Evolutionary conservation across 2,888 invertebrate species (phyloP).

Genomic region (Morinoia aosen): DNA sequence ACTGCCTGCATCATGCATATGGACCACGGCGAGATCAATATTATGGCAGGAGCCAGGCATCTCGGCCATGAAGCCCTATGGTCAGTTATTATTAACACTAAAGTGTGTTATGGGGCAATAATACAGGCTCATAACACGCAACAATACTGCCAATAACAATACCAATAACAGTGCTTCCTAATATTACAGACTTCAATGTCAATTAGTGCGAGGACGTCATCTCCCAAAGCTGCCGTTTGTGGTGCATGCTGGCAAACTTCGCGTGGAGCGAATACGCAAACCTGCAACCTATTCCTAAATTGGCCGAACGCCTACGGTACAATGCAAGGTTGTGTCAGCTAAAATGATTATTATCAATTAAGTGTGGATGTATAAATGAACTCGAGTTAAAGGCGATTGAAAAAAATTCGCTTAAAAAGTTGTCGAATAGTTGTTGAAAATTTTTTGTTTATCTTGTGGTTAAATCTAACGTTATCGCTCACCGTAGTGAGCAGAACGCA

Average conservation of each 20-base stretch:
- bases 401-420: no score
- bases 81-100: slow-evolving; percentile 53
- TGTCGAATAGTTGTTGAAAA: neutral
- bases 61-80: slow-evolving; percentile 13
- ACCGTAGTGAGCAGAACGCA: neutral
- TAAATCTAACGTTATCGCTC: neutral
- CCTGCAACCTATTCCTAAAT: neutral
- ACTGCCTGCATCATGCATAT: neutral
- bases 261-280: neutral
- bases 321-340: neutral
- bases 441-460: neutral
- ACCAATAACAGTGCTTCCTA: slow-evolving; percentile 42
- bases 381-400: no score
- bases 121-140: slow-evolving; percentile 44
- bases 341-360: neutral
- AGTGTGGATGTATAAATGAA: neutral
- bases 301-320: neutral
- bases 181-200: slow-evolving; percentile 49
- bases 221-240: neutral
- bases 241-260: neutral
- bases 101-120: slow-evolving; percentile 48
- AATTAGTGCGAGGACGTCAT: slow-evolving; percentile 15
- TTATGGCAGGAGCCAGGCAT: neutral
- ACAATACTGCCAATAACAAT: slow-evolving; percentile 52
- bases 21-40: neutral